Evolutionary conservation across 2,797 vertebrate genomes (phyloP), one percentile per base, ranked within the genome.

Genomic region (Lepilemur ruficaudatus): DNA sequence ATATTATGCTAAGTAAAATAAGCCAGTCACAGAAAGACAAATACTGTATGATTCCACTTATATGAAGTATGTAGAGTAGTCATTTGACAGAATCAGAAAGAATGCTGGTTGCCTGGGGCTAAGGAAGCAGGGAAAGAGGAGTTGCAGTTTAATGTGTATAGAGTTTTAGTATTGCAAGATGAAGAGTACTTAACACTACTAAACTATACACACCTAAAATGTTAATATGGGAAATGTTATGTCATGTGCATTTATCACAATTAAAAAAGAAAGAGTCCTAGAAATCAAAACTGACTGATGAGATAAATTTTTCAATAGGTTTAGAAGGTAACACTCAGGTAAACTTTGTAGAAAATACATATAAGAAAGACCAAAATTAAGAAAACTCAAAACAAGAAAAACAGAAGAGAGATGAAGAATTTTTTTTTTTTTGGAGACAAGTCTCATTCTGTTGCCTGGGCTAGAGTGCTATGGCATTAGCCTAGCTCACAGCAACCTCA

Each of bases 371-470:
- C 25, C 38, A 94, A 89, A 89, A 84, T 76, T 69, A 91, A 69
- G 70, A 87, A 91, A 76, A 61, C 28, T 23, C 69, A 61, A 91
- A 96, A 93, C 22, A 93, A 89, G 41, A 82, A 83, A 63, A 73
- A 32, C 41, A 38, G 28, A 69, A 55, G 7, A 70, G 2, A 52
- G 6, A 15, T 52, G n/a, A n/a, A n/a, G n/a, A n/a, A n/a, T n/a
- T n/a, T 13, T 12, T 48, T 48, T 48, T 48, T 48, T 48, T 48
- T 46, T 2, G 11, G 46, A 48, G 46, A 48, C 46, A 48, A 48
- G 46, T 48, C 46, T 48, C 46, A 48, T 12, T 48, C 46, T 48
- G 46, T 48, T 48, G 46, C 46, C 46, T 12, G 10, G 12, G 46
- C 12, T 48, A 48, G 46, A 48, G 46, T 48, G 46, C 46, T 12